These are phyloP conservation scores for Eurypyga helias DNA, from an alignment of 2,113 vertebrate genomes.

Conservation along the genomic window DNA sequence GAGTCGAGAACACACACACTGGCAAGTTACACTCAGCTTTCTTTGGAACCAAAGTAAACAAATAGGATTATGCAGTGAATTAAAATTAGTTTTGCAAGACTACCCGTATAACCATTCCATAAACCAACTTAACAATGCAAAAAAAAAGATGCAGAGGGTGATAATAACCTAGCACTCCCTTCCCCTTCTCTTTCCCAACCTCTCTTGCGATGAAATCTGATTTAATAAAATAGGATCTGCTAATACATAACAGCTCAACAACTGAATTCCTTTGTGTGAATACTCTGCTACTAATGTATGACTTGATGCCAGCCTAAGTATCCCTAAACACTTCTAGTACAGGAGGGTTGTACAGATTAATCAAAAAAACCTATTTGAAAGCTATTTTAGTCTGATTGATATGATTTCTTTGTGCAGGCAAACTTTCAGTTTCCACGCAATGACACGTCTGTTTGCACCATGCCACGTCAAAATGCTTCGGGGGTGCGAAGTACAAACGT, in stretches of 20 bases:
- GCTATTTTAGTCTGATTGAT: background rate
- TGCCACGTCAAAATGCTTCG: background rate
- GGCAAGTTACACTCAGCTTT: background rate
- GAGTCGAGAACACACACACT: background rate
- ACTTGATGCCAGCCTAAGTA: background rate
- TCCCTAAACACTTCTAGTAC: background rate
- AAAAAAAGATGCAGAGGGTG: background rate
- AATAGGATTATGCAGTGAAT: background rate
- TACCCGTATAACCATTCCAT: background rate
- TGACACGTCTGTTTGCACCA: background rate
- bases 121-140: background rate
- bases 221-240: background rate
- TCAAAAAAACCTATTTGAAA: background rate
- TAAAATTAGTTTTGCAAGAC: constrained; percentile 27
- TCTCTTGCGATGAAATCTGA: background rate
- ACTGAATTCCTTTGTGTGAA: background rate
- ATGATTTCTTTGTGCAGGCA: background rate
- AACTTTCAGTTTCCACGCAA: background rate
- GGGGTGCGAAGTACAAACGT: background rate
- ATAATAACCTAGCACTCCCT: background rate
- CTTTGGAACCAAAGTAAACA: constrained; percentile 1
- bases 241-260: background rate
- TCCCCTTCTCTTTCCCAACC: background rate
- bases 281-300: background rate
- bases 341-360: background rate